Evolutionary conservation across 2,888 invertebrate species (phyloP).

Genomic region (Mimas tiliae): DNA sequence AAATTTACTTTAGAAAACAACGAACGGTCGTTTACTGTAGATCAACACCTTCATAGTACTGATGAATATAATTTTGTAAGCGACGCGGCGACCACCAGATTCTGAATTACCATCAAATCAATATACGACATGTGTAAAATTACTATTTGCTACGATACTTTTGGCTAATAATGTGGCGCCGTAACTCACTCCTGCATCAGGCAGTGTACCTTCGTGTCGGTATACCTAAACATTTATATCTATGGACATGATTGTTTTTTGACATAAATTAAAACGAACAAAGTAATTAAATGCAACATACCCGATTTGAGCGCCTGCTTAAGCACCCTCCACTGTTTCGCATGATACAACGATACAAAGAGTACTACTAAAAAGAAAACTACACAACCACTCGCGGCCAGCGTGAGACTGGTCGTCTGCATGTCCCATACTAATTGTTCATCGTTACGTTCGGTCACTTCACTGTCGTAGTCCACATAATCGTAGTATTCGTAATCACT

Average conservation of each 20-base stretch:
- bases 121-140: too few species aligned
- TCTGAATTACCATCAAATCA: too few species aligned
- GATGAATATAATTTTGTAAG: too few species aligned
- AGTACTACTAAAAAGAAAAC: slow-evolving; percentile 92
- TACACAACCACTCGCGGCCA: slow-evolving; percentile 90
- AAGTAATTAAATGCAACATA: slow-evolving; percentile 61
- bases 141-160: too few species aligned
- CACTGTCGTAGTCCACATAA: slow-evolving; percentile 72
- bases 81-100: too few species aligned
- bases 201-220: neutral
- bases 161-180: too few species aligned
- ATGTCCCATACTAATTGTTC: slow-evolving; percentile 87
- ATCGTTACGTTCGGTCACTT: slow-evolving; percentile 64
- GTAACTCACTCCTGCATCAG: too few species aligned
- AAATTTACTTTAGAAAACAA: too few species aligned
- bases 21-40: too few species aligned
- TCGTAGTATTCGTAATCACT: slow-evolving; percentile 77
- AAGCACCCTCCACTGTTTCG: slow-evolving; percentile 91
- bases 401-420: slow-evolving; percentile 89
- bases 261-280: too few species aligned
- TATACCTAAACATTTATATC: neutral
- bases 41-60: too few species aligned
- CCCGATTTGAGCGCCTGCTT: slow-evolving; percentile 91
- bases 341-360: slow-evolving; percentile 90
- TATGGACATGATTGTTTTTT: neutral